Percentiles rank a stretch among this genome's conserved stretches.
These are phyloP conservation scores for Ifrita kowaldi DNA, from an alignment of 2,113 vertebrate species.

Conservation along the genomic window DNA sequence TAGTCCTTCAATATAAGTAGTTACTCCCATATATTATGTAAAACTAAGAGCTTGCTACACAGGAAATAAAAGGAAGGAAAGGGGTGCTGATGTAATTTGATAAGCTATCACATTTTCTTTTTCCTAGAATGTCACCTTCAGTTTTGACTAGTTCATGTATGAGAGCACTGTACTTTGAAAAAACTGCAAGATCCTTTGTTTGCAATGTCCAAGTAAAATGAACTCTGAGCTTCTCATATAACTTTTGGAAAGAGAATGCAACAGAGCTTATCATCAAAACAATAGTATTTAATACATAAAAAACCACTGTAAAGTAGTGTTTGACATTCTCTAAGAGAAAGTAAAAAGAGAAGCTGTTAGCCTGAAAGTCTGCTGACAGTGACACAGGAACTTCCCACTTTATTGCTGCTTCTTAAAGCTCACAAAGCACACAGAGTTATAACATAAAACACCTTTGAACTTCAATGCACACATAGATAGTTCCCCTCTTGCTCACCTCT, in stretches of 20 bases:
- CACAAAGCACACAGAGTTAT: not conserved
- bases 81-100: not conserved
- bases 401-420: not conserved
- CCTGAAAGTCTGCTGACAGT: not conserved
- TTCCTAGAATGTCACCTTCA: not conserved
- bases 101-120: not conserved
- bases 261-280: not conserved
- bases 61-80: not conserved
- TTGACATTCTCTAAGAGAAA: not conserved
- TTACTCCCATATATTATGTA: not conserved
- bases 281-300: not conserved
- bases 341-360: not conserved
- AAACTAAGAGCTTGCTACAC: not conserved
- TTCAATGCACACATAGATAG: not conserved
- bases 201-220: not conserved
- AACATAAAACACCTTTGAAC: slow-evolving; percentile 13
- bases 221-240: not conserved
- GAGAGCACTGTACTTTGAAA: not conserved
- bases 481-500: not conserved
- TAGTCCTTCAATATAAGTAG: not conserved
- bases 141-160: not conserved
- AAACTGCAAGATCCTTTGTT: not conserved
- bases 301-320: not conserved
- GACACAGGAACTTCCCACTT: not conserved
- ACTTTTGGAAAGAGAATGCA: not conserved